phyloP scores from a whole-genome alignment of 2,888 invertebrate genomes.

The Heliconius erato region DNA sequence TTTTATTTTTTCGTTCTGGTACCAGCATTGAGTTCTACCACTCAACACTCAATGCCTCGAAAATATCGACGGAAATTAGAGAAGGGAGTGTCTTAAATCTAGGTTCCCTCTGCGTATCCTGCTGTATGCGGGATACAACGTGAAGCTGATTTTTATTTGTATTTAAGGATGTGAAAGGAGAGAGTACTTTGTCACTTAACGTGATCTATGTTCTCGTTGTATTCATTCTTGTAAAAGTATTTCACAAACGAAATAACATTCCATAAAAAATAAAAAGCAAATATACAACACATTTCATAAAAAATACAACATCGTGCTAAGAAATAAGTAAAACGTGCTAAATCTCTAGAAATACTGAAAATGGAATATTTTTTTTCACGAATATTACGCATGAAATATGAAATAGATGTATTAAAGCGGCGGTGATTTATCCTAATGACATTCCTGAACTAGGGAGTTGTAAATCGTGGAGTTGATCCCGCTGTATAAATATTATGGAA shows the following conservation, averaged over 20 bases:
- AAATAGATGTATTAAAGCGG: constrained; percentile 52
- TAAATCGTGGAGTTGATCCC: constrained; percentile 68
- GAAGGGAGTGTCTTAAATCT: too few relatives aligned
- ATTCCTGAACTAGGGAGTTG: constrained; percentile 59
- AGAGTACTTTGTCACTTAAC: neutral
- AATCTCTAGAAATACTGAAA: constrained; percentile 15
- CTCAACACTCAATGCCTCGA: too few relatives aligned
- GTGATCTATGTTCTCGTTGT: too few relatives aligned
- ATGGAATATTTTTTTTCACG: constrained; percentile 37
- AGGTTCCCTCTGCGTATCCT: too few relatives aligned
- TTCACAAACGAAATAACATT: neutral
- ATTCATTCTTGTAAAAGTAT: too few relatives aligned
- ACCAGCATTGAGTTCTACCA: too few relatives aligned
- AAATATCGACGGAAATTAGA: too few relatives aligned
- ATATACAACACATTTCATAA: neutral
- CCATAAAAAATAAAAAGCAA: neutral
- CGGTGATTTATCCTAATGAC: constrained; percentile 64
- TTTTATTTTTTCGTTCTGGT: too few relatives aligned
- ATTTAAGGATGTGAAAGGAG: neutral
- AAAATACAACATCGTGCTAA: neutral
- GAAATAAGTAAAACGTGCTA: neutral
- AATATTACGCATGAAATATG: constrained; percentile 49
- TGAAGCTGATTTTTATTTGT: too few relatives aligned
- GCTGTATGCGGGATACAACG: too few relatives aligned
- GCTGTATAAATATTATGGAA: constrained; percentile 74